Base-by-base conservation (phyloP, 1,140 invertebrate genomes). In the Procambarus clarkii region DNA sequence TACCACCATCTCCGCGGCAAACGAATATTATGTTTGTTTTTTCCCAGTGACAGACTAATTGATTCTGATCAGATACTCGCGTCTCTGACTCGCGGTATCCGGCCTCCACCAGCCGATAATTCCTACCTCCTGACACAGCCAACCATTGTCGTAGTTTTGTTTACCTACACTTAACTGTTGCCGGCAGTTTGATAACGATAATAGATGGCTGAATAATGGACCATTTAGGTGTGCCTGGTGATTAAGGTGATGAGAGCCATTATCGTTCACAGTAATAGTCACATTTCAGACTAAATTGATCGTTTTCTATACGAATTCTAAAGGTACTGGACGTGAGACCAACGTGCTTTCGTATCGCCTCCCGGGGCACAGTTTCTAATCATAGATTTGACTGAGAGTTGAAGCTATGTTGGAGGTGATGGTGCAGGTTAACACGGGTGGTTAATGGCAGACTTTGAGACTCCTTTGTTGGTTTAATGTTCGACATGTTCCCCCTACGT, bases 401-500 rank as follows among this genome's bases (percentile, higher is more conserved):
- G 13, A 50, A 83, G 81, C 69, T 69, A 83, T 64, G 81, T 45
- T 45, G 81, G 21, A 69, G 58, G 69, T 83, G 44, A 83, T 83
- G 81, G 81, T 45, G 34, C 24, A 24, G 81, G 58, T 83, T 83
- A 83, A 83, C 81, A 69, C 60, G 8, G 58, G 81, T 69, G 81
- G 69, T 83, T 69, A 45, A 83, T 83, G 7, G 46, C 45, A 21
- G 81, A n/a, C 81, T n/a, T 50, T 64, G 34, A 4, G 81, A 44
- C n/a, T 69, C 81, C 69, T 83, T 83, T 83, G 81, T 83, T 83
- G 45, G 81, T 50, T 69, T 69, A 83, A 83, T 83, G 81, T 69
- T 18, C 11, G 9, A n/a, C 64, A 69, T 18, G 81, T 24, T 15
- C 34, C 45, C 45, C 13, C 77, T 24, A 21, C 21, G 50, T 60